phyloP scores from a whole-genome alignment of 1,140 invertebrate genomes.

The Aphaenogaster rudis region DNA sequence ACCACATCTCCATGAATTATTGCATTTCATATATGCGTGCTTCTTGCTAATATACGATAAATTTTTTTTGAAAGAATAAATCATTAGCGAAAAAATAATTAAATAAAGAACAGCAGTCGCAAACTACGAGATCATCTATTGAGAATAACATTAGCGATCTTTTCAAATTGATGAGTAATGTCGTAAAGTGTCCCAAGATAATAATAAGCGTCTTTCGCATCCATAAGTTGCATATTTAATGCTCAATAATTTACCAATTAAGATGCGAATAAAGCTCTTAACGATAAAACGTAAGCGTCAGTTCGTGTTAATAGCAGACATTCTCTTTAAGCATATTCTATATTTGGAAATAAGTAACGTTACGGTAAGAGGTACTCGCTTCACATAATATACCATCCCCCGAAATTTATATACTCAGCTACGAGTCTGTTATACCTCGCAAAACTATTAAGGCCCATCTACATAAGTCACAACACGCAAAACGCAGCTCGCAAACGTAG shows the following conservation, averaged over 20 bases:
- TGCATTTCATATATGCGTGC: neutral
- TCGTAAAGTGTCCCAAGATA: neutral
- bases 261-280: neutral
- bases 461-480: no score
- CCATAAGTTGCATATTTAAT: neutral
- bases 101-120: neutral
- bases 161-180: neutral
- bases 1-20: slow-evolving; percentile 33
- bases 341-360: neutral
- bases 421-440: neutral
- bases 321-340: neutral
- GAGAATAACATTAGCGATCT: neutral
- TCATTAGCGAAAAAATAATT: neutral
- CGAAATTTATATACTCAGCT: neutral
- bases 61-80: neutral
- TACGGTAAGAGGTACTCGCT: neutral
- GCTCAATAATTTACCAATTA: neutral
- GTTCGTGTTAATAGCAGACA: neutral
- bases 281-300: neutral
- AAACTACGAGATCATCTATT: neutral
- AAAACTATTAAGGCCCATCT: neutral
- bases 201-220: neutral
- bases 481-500: no score
- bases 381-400: neutral
- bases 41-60: neutral